Percentiles rank a stretch among this genome's conserved stretches.
phyloP scores from a whole-genome alignment of 2,113 vertebrate genomes.

The Misgurnus anguillicaudatus region DNA sequence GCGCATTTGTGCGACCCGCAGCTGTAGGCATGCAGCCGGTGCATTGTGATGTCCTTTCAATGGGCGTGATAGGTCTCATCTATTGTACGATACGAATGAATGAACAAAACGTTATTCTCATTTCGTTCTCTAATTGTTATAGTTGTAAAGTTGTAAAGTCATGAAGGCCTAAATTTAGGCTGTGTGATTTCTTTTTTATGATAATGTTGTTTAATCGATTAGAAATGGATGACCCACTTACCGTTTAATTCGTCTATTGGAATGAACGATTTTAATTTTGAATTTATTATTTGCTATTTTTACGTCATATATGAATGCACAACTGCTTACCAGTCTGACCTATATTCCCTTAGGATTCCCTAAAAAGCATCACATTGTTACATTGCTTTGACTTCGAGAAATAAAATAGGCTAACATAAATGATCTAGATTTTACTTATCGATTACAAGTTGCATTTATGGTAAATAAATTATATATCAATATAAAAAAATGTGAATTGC shows the following conservation, averaged over 20 bases:
- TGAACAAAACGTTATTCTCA: background rate
- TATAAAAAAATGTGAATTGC: too few species aligned
- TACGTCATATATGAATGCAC: background rate
- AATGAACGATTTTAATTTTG: background rate
- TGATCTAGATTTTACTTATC: background rate
- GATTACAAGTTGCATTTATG: too few species aligned
- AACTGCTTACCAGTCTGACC: background rate
- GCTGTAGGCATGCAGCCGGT: background rate
- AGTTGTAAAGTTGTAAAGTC: background rate
- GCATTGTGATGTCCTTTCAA: background rate
- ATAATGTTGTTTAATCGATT: background rate
- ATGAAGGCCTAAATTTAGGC: background rate
- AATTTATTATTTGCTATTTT: background rate
- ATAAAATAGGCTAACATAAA: too few species aligned
- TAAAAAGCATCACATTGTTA: constrained; percentile 9
- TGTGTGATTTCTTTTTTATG: background rate
- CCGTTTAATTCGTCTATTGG: background rate
- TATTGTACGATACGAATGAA: background rate
- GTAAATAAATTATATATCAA: too few species aligned
- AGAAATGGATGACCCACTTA: background rate
- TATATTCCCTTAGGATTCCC: background rate
- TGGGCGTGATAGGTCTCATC: background rate
- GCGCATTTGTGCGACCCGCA: background rate
- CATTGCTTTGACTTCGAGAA: background rate
- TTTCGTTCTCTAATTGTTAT: background rate